Conservation (phyloP, 2,797 vertebrate species). For the Pristis pectinata region DNA sequence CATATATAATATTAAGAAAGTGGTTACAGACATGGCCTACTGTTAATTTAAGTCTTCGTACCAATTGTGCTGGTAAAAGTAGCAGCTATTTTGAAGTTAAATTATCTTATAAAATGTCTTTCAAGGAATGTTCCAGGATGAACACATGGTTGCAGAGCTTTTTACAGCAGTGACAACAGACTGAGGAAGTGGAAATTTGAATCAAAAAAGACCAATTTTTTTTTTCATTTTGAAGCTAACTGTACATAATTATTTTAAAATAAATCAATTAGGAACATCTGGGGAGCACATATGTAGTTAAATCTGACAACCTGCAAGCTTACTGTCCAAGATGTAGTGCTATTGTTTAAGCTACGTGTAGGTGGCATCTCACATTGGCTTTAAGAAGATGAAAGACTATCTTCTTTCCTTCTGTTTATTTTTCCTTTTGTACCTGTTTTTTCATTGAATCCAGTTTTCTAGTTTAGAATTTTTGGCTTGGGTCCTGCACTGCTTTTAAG, state of each 20-base stretch:
- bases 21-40: background rate
- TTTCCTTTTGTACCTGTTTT: background rate
- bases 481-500: background rate
- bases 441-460: background rate
- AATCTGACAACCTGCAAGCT: background rate
- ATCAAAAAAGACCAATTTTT: background rate
- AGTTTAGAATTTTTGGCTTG: background rate
- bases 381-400: background rate
- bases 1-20: background rate
- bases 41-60: background rate
- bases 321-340: background rate
- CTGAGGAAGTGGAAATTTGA: background rate
- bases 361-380: background rate
- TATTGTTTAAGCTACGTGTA: background rate
- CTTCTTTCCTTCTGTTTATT: background rate
- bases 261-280: too few species aligned
- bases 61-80: background rate
- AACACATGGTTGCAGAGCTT: background rate
- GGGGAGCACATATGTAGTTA: background rate
- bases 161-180: background rate
- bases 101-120: background rate
- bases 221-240: background rate
- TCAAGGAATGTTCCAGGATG: background rate
- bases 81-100: background rate
- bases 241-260: background rate